Base-by-base conservation (phyloP, 1,140 invertebrate genomes). In the Tetramorium alpestre region DNA sequence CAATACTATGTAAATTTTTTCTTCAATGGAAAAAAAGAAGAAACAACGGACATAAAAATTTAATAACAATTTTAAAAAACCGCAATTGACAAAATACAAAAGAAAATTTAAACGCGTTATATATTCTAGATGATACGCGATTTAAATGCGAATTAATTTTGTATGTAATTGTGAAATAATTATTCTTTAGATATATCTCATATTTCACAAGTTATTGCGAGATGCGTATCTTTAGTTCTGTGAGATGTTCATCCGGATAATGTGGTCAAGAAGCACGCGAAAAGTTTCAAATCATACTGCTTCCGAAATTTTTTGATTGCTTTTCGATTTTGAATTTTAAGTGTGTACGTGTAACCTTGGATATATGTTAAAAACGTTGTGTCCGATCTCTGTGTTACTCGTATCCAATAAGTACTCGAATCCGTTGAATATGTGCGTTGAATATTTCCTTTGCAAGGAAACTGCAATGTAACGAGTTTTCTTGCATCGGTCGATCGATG, bases 371-470 rank as follows among this genome's bases (percentile, higher is more conserved):
- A 60, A 41, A 51, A 41, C 62, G 11, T 25, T 75, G 49, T 82
- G 77, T 87, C 67, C 56, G 56, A 89, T 78, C 47, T 89, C 47
- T 89, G 70, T 90, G 76, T 81, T 72, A 88, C 47, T 82, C 76
- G 49, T 82, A 82, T 65, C 56, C 85, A 77, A 28, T 73, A 60
- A 73, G 47, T 69, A 89, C 41, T 90, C 60, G 86, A 89, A 90
- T 90, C 88, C 72, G 85, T 90, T 87, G 44, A 89, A 76, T 89
- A 70, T 90, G 80, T 87, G 70, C 86, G 54, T 22, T 22, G 22
- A 22, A 22, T 22, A 22, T 22, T 22, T 22, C 86, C 73, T 77
- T 62, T 89, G 73, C 84, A 76, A 87, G 76, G 22, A 70, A 87
- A 56, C 41, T 54, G 64, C 69, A 54, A 69, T 51, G 7, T 49